These are phyloP conservation scores for Apodemia duryi DNA, from an alignment of 2,888 invertebrate genomes.

Conservation along the genomic window DNA sequence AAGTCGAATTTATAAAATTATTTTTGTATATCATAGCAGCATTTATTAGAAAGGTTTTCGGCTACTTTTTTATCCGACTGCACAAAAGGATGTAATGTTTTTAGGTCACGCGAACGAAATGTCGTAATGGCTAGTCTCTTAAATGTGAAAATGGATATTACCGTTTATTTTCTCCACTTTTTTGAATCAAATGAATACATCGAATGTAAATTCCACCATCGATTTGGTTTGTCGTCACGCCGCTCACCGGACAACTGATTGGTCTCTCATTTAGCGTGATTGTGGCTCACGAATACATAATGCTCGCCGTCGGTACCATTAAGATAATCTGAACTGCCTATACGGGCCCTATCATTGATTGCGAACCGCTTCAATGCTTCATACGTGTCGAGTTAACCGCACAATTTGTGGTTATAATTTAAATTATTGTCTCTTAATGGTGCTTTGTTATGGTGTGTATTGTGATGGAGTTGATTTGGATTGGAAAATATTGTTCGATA, in stretches of 20 bases:
- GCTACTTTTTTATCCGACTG: too few relatives aligned
- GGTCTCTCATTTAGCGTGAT: conserved; percentile 72
- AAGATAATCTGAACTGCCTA: conserved; percentile 60
- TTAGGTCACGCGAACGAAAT: too few relatives aligned
- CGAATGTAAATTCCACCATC: conserved; percentile 38
- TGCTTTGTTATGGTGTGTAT: neutral
- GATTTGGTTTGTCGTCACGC: conserved; percentile 56
- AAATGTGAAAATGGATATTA: too few relatives aligned
- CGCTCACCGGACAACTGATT: conserved; percentile 52
- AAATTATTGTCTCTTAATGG: conserved; percentile 17
- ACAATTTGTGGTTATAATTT: conserved; percentile 17
- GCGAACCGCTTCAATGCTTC: conserved; percentile 31
- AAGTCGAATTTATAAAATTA: too few relatives aligned
- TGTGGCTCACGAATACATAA: conserved; percentile 72
- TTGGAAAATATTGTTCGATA: neutral
- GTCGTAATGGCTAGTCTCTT: too few relatives aligned
- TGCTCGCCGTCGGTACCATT: conserved; percentile 58
- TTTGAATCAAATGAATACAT: neutral
- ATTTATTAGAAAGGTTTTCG: too few relatives aligned
- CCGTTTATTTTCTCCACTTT: too few relatives aligned
- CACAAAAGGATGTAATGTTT: too few relatives aligned
- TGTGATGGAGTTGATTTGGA: neutral
- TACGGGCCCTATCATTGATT: conserved; percentile 48
- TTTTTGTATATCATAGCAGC: too few relatives aligned
- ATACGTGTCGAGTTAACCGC: conserved; percentile 25